Evolutionary conservation across 2,113 vertebrate genomes (phyloP).

Genomic region (Anhinga rufa): DNA sequence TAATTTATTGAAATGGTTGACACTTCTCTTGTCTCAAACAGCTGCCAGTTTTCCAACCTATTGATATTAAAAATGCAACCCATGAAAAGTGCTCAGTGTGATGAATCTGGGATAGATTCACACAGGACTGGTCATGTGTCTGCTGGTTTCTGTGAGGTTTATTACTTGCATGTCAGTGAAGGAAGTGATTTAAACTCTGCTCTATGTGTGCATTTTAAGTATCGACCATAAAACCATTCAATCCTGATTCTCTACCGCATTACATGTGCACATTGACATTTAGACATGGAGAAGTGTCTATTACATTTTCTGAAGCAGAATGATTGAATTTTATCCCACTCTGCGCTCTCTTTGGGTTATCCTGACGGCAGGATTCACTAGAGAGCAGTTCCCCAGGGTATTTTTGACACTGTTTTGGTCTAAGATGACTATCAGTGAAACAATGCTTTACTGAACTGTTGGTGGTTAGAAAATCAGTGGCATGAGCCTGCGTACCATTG

Average conservation of each 20-base stretch:
- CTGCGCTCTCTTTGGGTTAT: background rate
- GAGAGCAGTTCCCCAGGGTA: background rate
- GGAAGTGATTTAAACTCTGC: background rate
- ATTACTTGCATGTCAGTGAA: background rate
- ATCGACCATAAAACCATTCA: background rate
- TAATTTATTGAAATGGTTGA: background rate
- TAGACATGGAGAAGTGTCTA: background rate
- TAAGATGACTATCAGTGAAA: background rate
- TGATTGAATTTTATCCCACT: background rate
- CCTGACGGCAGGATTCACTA: background rate
- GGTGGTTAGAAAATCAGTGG: background rate
- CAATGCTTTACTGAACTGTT: background rate
- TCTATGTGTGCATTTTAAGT: background rate
- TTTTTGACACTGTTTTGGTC: background rate
- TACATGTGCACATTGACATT: background rate
- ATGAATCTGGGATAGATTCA: background rate
- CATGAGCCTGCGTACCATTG: accelerated
- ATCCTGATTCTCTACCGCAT: background rate
- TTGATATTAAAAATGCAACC: background rate
- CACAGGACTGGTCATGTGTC: background rate
- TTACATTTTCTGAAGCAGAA: background rate
- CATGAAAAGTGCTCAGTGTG: background rate
- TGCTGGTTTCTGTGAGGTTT: background rate
- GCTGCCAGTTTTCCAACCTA: background rate
- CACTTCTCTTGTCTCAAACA: background rate